Evolutionary conservation across 2,113 vertebrate genomes (phyloP).

Genomic region (Malurus alboscapulatus): DNA sequence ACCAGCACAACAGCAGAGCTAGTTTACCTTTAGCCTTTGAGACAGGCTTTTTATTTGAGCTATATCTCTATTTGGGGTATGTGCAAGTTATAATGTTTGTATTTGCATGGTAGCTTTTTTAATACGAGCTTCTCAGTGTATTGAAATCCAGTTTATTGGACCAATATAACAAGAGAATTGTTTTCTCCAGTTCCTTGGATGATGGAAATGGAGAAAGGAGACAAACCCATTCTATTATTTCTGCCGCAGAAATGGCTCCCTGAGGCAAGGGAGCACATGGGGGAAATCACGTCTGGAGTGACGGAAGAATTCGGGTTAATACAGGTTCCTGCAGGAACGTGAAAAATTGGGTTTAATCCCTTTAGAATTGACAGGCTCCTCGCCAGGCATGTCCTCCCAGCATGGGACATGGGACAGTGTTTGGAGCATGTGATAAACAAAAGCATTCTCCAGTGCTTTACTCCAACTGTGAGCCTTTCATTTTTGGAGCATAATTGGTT

Average conservation of each 20-base stretch:
- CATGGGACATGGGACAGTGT: not conserved
- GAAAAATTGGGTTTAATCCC: not conserved
- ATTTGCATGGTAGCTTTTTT: constrained; percentile 27
- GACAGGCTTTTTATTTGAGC: constrained; percentile 46
- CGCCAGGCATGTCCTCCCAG: not conserved
- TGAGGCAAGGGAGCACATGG: not conserved
- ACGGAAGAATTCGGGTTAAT: not conserved
- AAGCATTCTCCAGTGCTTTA: not conserved
- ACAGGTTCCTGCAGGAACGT: not conserved
- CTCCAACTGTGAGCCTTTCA: constrained; percentile 15
- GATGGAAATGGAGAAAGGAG: not conserved
- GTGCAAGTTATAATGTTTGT: not conserved
- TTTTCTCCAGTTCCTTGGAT: not conserved
- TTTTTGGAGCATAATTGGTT: constrained; percentile 11
- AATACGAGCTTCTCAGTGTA: not conserved
- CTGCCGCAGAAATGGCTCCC: not conserved
- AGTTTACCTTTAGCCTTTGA: constrained; percentile 45
- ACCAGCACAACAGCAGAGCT: constrained; percentile 25
- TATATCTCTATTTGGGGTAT: constrained; percentile 3
- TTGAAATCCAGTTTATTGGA: not conserved
- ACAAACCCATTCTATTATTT: not conserved
- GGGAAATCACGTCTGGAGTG: not conserved
- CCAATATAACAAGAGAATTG: not conserved
- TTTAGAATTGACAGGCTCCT: not conserved
- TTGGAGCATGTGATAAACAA: not conserved